These are phyloP conservation scores for Danaus chrysippus DNA, from an alignment of 2,888 invertebrate genomes.

Conservation along the genomic window DNA sequence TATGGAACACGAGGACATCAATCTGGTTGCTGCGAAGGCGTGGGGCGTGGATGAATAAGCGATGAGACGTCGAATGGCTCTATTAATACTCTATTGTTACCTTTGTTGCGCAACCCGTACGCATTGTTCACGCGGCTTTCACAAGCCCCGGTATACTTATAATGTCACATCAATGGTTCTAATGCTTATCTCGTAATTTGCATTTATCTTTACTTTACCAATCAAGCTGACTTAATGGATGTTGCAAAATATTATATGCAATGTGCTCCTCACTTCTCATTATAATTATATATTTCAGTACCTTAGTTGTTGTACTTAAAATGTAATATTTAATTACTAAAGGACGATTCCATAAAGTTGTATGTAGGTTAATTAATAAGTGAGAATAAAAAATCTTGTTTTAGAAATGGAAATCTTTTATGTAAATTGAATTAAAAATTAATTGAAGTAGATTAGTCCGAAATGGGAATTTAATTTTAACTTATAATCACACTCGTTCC, in stretches of 20 bases:
- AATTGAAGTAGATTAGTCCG: slow-evolving; percentile 30
- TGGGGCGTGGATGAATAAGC: slow-evolving; percentile 78
- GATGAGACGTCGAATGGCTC: slow-evolving; percentile 77
- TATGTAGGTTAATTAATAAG: too few species aligned
- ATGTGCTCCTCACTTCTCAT: too few species aligned
- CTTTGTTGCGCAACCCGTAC: slow-evolving; percentile 72
- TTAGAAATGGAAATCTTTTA: not conserved
- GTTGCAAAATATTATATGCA: too few species aligned
- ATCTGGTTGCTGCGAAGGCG: slow-evolving; percentile 67
- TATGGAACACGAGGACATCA: slow-evolving; percentile 54
- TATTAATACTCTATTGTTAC: slow-evolving; percentile 76
- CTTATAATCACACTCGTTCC: slow-evolving; percentile 63
- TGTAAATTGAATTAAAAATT: slow-evolving; percentile 7
- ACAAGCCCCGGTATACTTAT: slow-evolving; percentile 46
- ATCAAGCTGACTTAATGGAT: too few species aligned
- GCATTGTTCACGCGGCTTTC: slow-evolving; percentile 73
- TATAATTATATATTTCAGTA: too few species aligned
- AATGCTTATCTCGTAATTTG: slow-evolving; percentile 62
- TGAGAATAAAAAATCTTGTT: not conserved
- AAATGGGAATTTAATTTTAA: slow-evolving; percentile 61
- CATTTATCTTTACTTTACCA: slow-evolving; percentile 45
- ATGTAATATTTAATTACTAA: too few species aligned
- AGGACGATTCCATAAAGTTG: too few species aligned
- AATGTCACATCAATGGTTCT: slow-evolving; percentile 56
- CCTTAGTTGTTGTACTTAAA: too few species aligned